Evolutionary conservation across 1,140 invertebrate genomes (phyloP).

Genomic region (Drosophila novamexicana): DNA sequence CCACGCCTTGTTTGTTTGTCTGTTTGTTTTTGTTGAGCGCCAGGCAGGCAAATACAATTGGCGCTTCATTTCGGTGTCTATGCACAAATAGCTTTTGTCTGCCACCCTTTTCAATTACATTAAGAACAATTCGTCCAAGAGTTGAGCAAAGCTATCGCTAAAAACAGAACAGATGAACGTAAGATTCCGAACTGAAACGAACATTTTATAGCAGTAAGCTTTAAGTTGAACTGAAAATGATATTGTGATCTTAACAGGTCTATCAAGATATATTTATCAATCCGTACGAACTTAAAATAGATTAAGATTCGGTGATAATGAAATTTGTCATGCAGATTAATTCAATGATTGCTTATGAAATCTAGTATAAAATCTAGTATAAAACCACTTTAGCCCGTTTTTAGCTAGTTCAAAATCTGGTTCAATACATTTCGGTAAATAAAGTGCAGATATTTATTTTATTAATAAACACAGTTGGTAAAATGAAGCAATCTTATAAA

Average conservation of each 20-base stretch:
- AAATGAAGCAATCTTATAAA: too few species aligned
- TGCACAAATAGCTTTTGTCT: conserved; percentile 9
- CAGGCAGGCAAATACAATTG: conserved; percentile 27
- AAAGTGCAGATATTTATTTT: too few species aligned
- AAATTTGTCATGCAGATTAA: background rate
- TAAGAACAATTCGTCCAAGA: conserved; percentile 17
- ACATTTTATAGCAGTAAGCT: too few species aligned
- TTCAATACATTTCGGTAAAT: background rate
- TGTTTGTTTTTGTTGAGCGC: conserved; percentile 20
- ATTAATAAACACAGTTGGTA: too few species aligned
- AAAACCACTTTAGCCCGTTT: background rate
- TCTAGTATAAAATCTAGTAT: background rate
- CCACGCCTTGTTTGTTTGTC: conserved; percentile 26
- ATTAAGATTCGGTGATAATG: too few species aligned
- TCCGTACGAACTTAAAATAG: too few species aligned
- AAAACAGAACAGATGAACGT: background rate
- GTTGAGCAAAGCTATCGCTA: conserved; percentile 1
- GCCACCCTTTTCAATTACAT: conserved; percentile 45
- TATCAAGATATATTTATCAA: too few species aligned
- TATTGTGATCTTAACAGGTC: too few species aligned
- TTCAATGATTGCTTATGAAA: background rate
- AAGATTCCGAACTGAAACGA: background rate
- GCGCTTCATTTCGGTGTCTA: conserved; percentile 18
- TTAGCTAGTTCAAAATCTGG: background rate
- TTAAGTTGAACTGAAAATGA: too few species aligned